Conservation (phyloP, 2,888 invertebrate species). For the Clunio marinus region DNA sequence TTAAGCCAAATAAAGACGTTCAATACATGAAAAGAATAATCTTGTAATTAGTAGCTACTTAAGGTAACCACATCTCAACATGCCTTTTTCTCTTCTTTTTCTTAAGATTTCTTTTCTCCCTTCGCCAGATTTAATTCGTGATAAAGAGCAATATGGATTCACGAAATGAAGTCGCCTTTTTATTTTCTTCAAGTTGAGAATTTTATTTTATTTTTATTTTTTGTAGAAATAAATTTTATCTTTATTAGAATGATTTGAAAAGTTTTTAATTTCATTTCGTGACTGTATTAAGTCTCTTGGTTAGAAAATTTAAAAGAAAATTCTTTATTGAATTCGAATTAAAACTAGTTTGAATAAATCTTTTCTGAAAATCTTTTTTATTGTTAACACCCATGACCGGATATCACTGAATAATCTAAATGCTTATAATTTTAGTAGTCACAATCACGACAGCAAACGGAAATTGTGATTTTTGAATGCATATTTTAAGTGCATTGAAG, state of each 20-base stretch:
- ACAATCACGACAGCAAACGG: neutral
- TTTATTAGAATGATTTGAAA: no score
- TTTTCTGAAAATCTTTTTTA: no score
- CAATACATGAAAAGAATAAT: neutral
- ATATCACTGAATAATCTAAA: constrained; percentile 7
- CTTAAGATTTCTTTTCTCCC: neutral
- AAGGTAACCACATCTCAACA: constrained; percentile 6
- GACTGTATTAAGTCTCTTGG: no score
- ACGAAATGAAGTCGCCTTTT: neutral
- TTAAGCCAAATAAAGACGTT: constrained; percentile 16
- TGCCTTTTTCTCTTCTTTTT: neutral
- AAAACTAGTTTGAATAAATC: no score
- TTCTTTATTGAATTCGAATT: no score
- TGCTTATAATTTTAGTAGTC: neutral
- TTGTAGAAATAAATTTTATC: no score
- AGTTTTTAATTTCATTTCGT: no score
- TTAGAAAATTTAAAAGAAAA: no score
- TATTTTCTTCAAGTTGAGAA: no score
- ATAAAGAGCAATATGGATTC: constrained; percentile 4
- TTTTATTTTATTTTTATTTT: no score
- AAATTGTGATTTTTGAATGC: constrained; percentile 11
- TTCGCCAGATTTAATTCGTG: no score
- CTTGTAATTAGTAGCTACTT: constrained; percentile 14
- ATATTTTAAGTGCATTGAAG: no score
- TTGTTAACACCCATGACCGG: constrained; percentile 1